Evolutionary conservation across 2,797 vertebrate species (phyloP).

Genomic region (Eidolon dupreanum): DNA sequence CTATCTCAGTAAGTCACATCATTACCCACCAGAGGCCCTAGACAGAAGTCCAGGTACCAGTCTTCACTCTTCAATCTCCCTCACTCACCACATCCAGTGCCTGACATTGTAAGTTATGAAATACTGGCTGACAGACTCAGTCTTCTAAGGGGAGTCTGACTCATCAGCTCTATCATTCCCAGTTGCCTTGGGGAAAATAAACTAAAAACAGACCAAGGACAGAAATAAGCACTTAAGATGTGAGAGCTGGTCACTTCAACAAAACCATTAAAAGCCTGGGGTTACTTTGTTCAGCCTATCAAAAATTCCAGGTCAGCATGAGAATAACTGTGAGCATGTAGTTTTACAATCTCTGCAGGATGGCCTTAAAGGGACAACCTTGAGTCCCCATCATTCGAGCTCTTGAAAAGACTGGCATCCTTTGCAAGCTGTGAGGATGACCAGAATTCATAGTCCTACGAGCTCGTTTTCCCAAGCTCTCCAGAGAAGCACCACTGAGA

Average conservation of each 20-base stretch:
- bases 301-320: neutral
- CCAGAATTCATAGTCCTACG: neutral
- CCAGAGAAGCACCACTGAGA: neutral
- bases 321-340: neutral
- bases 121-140: neutral
- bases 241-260: neutral
- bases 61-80: neutral
- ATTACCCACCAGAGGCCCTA: neutral
- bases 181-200: neutral
- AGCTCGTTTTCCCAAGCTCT: neutral
- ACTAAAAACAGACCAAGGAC: neutral
- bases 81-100: neutral
- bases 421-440: neutral
- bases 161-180: neutral
- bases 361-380: neutral
- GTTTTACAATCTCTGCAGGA: neutral
- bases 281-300: neutral
- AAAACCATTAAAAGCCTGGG: neutral
- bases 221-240: neutral
- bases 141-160: neutral
- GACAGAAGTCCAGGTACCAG: neutral
- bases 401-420: slow-evolving; percentile 8
- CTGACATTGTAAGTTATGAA: neutral
- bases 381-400: neutral
- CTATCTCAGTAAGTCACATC: neutral